Base-by-base conservation (phyloP, 2,113 vertebrate genomes). In the Aegithalos caudatus region DNA sequence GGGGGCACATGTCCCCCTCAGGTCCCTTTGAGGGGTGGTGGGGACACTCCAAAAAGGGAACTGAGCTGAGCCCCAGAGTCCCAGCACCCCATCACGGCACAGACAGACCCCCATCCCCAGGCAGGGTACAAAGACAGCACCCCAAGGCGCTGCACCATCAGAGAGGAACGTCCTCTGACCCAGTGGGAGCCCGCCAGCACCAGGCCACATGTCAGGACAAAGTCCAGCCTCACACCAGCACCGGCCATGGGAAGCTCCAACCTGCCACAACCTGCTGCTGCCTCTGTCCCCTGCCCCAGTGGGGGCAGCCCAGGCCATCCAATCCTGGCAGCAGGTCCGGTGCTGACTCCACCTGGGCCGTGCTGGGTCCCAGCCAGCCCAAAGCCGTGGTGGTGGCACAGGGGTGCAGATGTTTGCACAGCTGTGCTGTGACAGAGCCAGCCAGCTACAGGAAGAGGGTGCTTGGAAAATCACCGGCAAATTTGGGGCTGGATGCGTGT, bases 251-350 rank as follows among this genome's bases (percentile, higher is more conserved):
- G 18, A 67, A 8, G 1, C 10, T 66, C n/a, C 47, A n/a, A 29
- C 18, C 23, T 12, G 38, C 42, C 3, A 1, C 40, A 24, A 6
- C 28, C 37, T 31, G 28, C 69, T 87, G 61, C 42, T 48, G n/a
- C 14, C n/a, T 40, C 70, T 47, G 87, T 53, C 13, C 69, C 45
- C n/a, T 0, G 2, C 24, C 21, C 12, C 74, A 22, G 35, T 3
- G 0, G 24, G 66, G 53, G 48, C 31, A 44, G 45, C 35, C 35
- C 14, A 8, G 14, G 38, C 8, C 27, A 40, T 15, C 25, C 2
- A 2, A 3, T 0, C 0, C 7, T 20, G 62, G 71, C 76, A 88
- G 15, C 8, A 2, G 24, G 23, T 20, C 15, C 0, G 0, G 45
- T 44, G 29, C 56, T 50, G 40, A 40, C 6, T 35, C 48, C 0